These are phyloP conservation scores for Phoxinus phoxinus DNA, from an alignment of 2,113 vertebrate genomes.

Conservation along the genomic window DNA sequence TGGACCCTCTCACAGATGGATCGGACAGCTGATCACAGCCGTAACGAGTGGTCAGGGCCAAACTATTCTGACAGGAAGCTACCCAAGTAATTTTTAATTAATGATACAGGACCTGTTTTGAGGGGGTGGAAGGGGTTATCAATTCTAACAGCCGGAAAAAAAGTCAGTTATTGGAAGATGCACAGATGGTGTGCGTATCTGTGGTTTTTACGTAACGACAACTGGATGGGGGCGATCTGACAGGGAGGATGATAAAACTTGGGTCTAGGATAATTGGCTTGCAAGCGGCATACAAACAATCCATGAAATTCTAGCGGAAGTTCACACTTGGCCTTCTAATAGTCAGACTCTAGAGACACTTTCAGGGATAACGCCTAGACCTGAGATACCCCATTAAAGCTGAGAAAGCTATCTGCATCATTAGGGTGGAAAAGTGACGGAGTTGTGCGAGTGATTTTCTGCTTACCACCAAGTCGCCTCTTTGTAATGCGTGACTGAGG, in stretches of 20 bases:
- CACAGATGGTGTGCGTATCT: slow-evolving; percentile 11
- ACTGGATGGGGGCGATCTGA: neutral
- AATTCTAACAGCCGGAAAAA: slow-evolving; percentile 7
- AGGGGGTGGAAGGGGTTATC: slow-evolving; percentile 19
- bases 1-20: slow-evolving; percentile 57
- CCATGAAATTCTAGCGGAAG: neutral
- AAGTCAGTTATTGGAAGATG: slow-evolving; percentile 8
- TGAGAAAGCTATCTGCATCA: slow-evolving; percentile 5
- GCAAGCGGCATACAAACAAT: slow-evolving; percentile 19
- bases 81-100: slow-evolving; percentile 46
- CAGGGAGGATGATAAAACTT: neutral
- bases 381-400: slow-evolving; percentile 6
- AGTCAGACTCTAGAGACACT: neutral
- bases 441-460: neutral
- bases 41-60: slow-evolving; percentile 45
- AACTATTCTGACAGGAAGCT: slow-evolving; percentile 43
- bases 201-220: neutral
- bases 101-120: slow-evolving; percentile 41
- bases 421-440: neutral
- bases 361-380: neutral
- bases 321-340: slow-evolving; percentile 16
- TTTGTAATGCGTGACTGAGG: neutral
- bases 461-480: neutral
- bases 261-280: slow-evolving; percentile 25
- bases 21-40: slow-evolving; percentile 54